phyloP scores from a whole-genome alignment of 2,113 vertebrate genomes.

The Syrrhaptes paradoxus region DNA sequence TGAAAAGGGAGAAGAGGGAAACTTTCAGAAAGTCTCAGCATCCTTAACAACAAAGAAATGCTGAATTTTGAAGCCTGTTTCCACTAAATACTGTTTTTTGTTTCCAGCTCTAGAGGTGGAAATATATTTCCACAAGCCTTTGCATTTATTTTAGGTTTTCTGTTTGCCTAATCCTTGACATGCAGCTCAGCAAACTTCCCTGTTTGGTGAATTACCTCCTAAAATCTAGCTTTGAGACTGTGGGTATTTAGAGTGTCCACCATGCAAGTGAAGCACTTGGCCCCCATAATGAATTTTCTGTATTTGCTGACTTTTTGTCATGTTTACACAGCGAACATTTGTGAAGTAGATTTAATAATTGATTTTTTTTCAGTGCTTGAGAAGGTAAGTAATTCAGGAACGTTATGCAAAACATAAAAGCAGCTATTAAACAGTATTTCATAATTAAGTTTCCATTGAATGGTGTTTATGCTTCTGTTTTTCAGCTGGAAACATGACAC shows the following conservation, averaged over 20 bases:
- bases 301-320: background rate
- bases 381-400: background rate
- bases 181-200: background rate
- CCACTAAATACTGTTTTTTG: background rate
- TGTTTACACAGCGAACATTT: background rate
- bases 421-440: background rate
- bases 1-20: background rate
- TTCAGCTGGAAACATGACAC: background rate
- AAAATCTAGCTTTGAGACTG: background rate
- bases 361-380: background rate
- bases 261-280: background rate
- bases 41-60: background rate
- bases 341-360: constrained; percentile 9
- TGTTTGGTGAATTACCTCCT: background rate
- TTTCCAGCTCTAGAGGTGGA: background rate
- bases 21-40: background rate
- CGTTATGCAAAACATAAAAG: background rate
- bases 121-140: background rate
- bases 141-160: background rate
- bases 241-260: background rate
- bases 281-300: background rate
- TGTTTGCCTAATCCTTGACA: background rate
- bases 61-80: background rate
- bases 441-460: constrained; percentile 17
- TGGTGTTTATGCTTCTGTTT: background rate